These are phyloP conservation scores for Tetrapedia diversipes DNA, from an alignment of 2,888 invertebrate species.

Conservation along the genomic window DNA sequence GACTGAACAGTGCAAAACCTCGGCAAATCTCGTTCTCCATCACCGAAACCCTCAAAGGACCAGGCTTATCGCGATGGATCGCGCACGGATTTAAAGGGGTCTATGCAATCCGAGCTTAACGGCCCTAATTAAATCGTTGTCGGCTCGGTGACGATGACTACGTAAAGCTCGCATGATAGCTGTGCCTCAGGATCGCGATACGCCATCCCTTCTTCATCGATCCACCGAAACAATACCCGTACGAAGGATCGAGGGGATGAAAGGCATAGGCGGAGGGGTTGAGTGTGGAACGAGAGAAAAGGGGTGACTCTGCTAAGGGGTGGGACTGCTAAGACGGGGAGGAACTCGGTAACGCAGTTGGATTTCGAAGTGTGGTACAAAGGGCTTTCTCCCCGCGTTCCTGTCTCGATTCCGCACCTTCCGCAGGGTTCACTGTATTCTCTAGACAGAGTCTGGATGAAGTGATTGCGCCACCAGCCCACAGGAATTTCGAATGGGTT, in stretches of 20 bases:
- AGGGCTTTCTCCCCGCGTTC: constrained; percentile 29
- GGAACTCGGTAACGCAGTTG: constrained; percentile 32
- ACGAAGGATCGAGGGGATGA: neutral
- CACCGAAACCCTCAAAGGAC: neutral
- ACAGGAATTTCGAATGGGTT: constrained; percentile 1
- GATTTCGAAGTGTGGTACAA: constrained; percentile 37
- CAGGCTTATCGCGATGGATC: neutral
- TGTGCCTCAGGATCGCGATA: constrained; percentile 5
- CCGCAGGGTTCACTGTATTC: constrained; percentile 23
- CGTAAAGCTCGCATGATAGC: neutral
- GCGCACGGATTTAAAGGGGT: no score
- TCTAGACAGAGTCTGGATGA: constrained; percentile 3
- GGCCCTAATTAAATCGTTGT: constrained; percentile 45
- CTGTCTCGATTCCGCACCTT: constrained; percentile 25
- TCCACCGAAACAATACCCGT: constrained; percentile 25
- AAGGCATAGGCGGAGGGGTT: neutral
- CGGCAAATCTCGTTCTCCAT: neutral
- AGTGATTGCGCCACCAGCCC: constrained; percentile 24
- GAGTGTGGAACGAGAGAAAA: constrained; percentile 7
- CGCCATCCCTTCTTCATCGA: constrained; percentile 27
- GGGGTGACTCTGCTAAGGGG: neutral
- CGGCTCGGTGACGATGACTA: constrained; percentile 20
- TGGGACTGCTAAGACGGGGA: neutral
- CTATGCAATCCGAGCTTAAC: neutral
- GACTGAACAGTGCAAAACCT: neutral